Base-by-base conservation (phyloP, 2,797 vertebrate species). In the Falco rusticolus region DNA sequence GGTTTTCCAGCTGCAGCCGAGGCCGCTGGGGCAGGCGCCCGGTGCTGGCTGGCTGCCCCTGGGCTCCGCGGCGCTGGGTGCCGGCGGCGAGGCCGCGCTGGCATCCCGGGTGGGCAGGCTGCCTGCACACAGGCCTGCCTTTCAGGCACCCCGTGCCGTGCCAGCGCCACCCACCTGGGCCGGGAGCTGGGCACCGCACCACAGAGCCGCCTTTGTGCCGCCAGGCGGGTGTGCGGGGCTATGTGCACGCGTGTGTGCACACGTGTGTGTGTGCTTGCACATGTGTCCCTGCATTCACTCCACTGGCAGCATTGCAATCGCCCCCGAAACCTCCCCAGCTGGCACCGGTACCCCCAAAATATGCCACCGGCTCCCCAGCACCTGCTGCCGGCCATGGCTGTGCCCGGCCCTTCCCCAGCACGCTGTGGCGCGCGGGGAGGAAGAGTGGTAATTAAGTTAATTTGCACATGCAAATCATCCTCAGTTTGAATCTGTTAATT, bases 401-500 rank as follows among this genome's bases (percentile, higher is more conserved):
- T 50, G 91, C 91, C 43, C 16, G 29, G 76, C 84, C 84, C 91
- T 94, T 90, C 69, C 75, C 60, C 72, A n/a, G 84, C 48, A 9
- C 21, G 45, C 64, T 6, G 31, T 71, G 79, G 93, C 48, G 59
- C 90, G 84, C 15, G 43, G 75, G 88, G 90, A 97, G 91, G 84
- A 77, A 90, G 53, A 69, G 93, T 12, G 88, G 75, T 94, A 94
- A 96, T 92, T 93, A 94, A 94, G 57, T 87, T 94, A 92, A 96
- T 96, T 97, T 96, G 92, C 84, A 96, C 90, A 96, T 78, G 75
- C 82, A 90, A 92, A 96, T 97, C 95, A 94, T 83, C 94, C 87
- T 76, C 94, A 26, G 85, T 93, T 95, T 70, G 95, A 95, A 97
- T 97, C 95, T 95, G 96, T 97, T 96, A 97, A 97, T 97, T 97